Base-by-base conservation (phyloP, 2,113 vertebrate species). In the Elgaria multicarinata region DNA sequence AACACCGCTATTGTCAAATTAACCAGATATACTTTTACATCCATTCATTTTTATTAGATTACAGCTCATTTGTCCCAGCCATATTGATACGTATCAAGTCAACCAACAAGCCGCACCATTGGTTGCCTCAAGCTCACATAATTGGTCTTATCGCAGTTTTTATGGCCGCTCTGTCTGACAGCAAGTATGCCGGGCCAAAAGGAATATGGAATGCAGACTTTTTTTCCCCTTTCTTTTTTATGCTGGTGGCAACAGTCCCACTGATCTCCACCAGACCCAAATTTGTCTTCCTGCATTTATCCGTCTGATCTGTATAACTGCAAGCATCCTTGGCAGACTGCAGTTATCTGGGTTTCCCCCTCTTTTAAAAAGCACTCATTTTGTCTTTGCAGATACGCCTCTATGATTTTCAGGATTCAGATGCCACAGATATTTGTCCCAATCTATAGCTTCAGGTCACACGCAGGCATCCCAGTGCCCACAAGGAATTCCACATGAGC, bases 1-100 rank as follows among this genome's bases (percentile, higher is more conserved):
- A n/a, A n/a, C n/a, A n/a, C n/a, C 2, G 7, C 58, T 66, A 76
- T 62, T 80, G 90, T 88, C 80, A 94, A 95, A 93, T 69, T 90
- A 91, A 80, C 58, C 42, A 91, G 71, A 33, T 92, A 84, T 89
- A 90, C 87, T 91, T 93, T 94, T 95, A 91, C 82, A 94, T 93
- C 93, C 88, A 78, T 85, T 89, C 88, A 58, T 84, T 94, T 74
- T 0, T 22, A 92, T 86, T 92, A 95, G 91, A 94, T 94, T 93
- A 92, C 66, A 42, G 33, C 89, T 85, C 85, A 84, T 5, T 66
- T 89, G 81, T 89, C 78, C 83, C 69, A 91, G 83, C 39, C 39
- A 20, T 85, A 93, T 88, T 86, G 91, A 46, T 80, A 94, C 82
- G 87, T 86, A 91, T 91, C 88, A 94, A 39, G 24, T 92, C 82